Evolutionary conservation across 2,113 vertebrate genomes (phyloP), one percentile per base, ranked within the genome.

Genomic region (Hemiprocne comata): DNA sequence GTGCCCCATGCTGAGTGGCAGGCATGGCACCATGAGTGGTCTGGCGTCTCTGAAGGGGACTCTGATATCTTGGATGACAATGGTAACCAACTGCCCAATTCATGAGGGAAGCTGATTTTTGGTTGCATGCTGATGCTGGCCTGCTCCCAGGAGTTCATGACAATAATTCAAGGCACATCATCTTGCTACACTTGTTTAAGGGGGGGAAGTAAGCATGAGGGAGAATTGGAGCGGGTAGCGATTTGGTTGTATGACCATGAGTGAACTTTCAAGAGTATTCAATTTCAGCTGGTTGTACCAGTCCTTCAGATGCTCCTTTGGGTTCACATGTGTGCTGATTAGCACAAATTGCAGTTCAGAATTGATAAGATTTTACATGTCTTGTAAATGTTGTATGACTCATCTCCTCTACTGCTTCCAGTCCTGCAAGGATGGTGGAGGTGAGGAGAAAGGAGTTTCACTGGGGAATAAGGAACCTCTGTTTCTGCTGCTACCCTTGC

Each of bases 291-390:
- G 89, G 11, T 82, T 31, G 53, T 28, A 36, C 58, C 77, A 65
- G 16, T 84, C 38, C 11, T 80, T 85, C 51, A 48, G 24, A 44
- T 78, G 65, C 74, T 91, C 58, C 74, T 82, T 75, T 71, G 57
- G 61, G 48, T 84, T 95, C 74, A 36, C 51, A 17, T 84, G 85
- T 95, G 48, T 6, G 2, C 69, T 87, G 91, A 94, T 95, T 85
- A 94, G 48, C 26, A 48, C 87, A 91, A 89, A 87, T 26, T 79
- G 77, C 62, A 88, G 92, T 91, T 95, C 89, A 95, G 84, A 89
- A 89, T 11, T 93, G 91, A 93, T 95, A 95, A 95, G 28, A 36
- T 72, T 94, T 94, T 85, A 85, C 62, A 58, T 36, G 40, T 58
- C 80, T 78, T 96, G 96, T 53, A 79, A 55, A 54, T 50, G 60